Conservation (phyloP, 1,140 invertebrate genomes). For the Drosophila carrolli region DNA sequence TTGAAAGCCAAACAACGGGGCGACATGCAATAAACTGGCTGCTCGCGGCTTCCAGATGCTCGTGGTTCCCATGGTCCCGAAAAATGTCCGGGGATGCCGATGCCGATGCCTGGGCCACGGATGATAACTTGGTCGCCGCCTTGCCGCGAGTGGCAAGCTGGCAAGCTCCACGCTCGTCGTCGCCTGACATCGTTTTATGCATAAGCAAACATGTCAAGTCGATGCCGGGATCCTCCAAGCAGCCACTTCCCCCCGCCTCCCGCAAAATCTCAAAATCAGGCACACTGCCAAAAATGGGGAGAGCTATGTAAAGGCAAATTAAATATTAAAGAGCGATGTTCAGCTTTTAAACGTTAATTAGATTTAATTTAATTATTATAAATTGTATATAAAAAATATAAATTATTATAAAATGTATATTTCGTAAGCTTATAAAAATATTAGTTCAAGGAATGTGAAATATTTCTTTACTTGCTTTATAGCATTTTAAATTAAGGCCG, state of each 20-base stretch:
- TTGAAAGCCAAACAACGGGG: constrained; percentile 77
- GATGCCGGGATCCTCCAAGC: constrained; percentile 33
- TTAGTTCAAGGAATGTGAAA: too few species aligned
- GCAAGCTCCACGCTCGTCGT: constrained; percentile 29
- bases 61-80: background rate
- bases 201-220: constrained; percentile 80
- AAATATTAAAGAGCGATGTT: too few species aligned
- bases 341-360: too few species aligned
- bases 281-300: background rate
- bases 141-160: constrained; percentile 58
- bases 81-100: constrained; percentile 7
- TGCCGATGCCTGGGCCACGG: constrained; percentile 56
- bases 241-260: background rate
- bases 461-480: too few species aligned
- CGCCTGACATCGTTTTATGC: constrained; percentile 69
- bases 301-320: too few species aligned
- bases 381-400: too few species aligned
- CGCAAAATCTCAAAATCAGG: background rate
- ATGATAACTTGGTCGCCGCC: constrained; percentile 71
- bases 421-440: too few species aligned
- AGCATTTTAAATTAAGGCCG: too few species aligned
- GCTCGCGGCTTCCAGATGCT: constrained; percentile 34
- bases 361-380: too few species aligned
- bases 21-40: constrained; percentile 78
- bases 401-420: too few species aligned